These are phyloP conservation scores for Adrianichthys oophorus DNA, from an alignment of 2,797 vertebrate species.

Conservation along the genomic window DNA sequence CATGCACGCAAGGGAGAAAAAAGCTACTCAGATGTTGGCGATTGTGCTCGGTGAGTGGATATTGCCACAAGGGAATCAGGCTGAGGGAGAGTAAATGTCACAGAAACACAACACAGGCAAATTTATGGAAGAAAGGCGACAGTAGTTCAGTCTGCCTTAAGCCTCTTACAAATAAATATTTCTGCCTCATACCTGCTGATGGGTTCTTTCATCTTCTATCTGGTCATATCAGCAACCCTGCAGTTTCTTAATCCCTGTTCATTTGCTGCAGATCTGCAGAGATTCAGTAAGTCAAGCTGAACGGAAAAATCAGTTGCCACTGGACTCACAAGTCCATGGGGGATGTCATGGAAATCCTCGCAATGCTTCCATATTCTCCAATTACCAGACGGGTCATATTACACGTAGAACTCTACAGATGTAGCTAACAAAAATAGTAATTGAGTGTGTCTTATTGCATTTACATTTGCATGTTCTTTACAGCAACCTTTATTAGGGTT, in stretches of 20 bases:
- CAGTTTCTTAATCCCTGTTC: conserved; percentile 6
- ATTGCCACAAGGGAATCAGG: conserved; percentile 6
- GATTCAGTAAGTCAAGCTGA: conserved; percentile 39
- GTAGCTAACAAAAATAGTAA: too few relatives aligned
- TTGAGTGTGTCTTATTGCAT: not conserved
- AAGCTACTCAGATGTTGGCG: conserved; percentile 93
- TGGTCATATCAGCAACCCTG: conserved; percentile 1
- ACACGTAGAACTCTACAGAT: too few relatives aligned
- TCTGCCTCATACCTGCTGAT: conserved; percentile 2
- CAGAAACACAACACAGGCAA: not conserved
- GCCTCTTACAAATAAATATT: conserved; percentile 8
- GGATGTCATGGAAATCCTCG: conserved; percentile 40
- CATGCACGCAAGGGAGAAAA: conserved; percentile 89
- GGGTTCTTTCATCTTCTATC: not conserved
- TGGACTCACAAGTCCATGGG: conserved; percentile 17
- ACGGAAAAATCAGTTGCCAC: conserved; percentile 29
- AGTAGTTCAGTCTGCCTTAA: not conserved
- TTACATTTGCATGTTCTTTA: not conserved
- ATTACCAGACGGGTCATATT: conserved; percentile 32
- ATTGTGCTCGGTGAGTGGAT: conserved; percentile 91
- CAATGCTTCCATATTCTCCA: conserved; percentile 49
- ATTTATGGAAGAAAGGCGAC: conserved; percentile 7
- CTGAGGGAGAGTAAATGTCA: conserved; percentile 36
- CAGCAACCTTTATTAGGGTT: too few relatives aligned
- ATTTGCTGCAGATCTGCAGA: conserved; percentile 26